phyloP scores from a whole-genome alignment of 1,140 invertebrate species.

The Thaumetopoea pityocampa region DNA sequence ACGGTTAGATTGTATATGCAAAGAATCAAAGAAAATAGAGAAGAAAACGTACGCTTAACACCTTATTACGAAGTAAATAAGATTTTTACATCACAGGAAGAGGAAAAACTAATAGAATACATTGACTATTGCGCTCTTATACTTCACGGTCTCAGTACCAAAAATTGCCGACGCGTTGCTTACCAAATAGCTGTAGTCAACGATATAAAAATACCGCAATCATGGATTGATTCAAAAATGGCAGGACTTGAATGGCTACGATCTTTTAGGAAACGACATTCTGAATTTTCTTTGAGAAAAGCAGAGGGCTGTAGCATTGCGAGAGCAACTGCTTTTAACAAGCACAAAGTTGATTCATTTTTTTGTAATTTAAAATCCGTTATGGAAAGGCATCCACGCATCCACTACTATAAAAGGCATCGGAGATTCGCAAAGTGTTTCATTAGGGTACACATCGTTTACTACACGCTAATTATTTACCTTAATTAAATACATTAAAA shows the following conservation, averaged over 20 bases:
- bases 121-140: not conserved
- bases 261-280: not conserved
- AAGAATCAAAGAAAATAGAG: no score
- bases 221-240: constrained; percentile 1
- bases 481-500: no score
- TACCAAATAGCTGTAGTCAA: not conserved
- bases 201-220: not conserved
- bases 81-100: not conserved
- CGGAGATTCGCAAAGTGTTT: no score
- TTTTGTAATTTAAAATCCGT: constrained; percentile 41
- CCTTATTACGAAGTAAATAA: not conserved
- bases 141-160: not conserved
- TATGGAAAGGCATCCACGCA: no score
- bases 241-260: not conserved
- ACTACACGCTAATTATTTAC: no score
- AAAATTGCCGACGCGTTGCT: not conserved
- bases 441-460: no score
- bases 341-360: constrained; percentile 14
- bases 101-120: not conserved
- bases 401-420: no score
- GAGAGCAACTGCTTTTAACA: not conserved
- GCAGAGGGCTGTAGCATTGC: not conserved
- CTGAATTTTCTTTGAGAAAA: not conserved
- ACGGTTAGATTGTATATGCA: not conserved
- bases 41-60: not conserved